These are phyloP conservation scores for Tokudaia muenninki DNA, from an alignment of 2,797 vertebrate species.

Conservation along the genomic window DNA sequence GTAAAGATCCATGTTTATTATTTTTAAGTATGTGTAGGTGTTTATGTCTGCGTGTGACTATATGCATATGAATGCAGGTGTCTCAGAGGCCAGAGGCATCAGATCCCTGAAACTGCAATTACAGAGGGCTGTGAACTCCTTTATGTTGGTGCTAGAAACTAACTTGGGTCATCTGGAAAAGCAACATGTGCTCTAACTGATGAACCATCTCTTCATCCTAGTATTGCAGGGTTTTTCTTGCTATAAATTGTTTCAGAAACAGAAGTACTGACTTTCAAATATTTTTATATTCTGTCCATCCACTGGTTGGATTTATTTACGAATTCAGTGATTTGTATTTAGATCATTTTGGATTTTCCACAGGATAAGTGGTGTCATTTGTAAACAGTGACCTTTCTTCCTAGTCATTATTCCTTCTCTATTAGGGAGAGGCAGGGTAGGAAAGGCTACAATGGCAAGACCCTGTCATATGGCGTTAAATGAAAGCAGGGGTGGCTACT, in stretches of 20 bases:
- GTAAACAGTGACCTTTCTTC: constrained; percentile 15
- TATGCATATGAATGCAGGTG: not conserved
- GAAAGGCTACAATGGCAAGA: not conserved
- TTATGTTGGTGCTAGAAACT: not conserved
- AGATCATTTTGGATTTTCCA: constrained; percentile 18
- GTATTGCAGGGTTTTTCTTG: not conserved
- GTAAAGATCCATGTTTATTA: not conserved
- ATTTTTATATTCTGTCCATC: not conserved
- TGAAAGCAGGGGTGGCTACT: not conserved
- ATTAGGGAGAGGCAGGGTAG: not conserved
- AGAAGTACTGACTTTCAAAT: not conserved
- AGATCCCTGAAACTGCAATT: not conserved
- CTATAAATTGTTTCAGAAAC: constrained; percentile 2
- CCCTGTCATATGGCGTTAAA: not conserved
- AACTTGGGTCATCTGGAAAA: not conserved
- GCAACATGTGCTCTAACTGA: not conserved
- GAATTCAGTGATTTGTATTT: constrained; percentile 26
- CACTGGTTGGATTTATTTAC: not conserved
- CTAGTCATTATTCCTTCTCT: not conserved
- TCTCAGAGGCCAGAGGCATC: not conserved
- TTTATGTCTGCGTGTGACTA: not conserved
- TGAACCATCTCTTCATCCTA: not conserved
- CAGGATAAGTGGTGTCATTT: not conserved
- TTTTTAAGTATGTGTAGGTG: not conserved
- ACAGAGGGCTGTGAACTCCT: not conserved